Evolutionary conservation across 1,140 invertebrate genomes (phyloP).

Genomic region (Zophobas atratus): DNA sequence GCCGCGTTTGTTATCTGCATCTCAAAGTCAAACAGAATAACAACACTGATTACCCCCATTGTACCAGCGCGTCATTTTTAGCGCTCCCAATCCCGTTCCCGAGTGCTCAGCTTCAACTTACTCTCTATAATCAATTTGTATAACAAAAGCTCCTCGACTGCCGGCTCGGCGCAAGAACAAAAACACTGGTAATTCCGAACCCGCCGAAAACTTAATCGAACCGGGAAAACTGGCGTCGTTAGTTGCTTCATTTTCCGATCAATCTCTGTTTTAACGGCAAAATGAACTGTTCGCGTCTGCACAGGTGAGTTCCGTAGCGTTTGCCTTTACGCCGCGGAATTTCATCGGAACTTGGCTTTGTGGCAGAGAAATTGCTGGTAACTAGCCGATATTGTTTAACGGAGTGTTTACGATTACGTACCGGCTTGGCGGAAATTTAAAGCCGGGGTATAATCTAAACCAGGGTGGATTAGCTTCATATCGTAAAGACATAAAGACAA

Average conservation of each 20-base stretch:
- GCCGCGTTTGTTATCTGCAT: slow-evolving; percentile 23
- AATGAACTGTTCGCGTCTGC: slow-evolving; percentile 7
- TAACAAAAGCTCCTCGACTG: slow-evolving; percentile 32
- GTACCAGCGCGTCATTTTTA: slow-evolving; percentile 22
- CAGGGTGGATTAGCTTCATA: background rate
- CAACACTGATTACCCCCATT: slow-evolving; percentile 29
- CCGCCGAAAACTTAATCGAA: slow-evolving; percentile 31
- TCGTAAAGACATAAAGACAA: too few species aligned
- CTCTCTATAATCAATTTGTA: slow-evolving; percentile 31
- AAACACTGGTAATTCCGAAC: slow-evolving; percentile 26
- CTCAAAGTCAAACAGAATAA: slow-evolving; percentile 30
- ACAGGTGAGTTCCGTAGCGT: background rate
- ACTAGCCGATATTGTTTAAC: slow-evolving; percentile 30
- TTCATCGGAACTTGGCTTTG: slow-evolving; percentile 28
- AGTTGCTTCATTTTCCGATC: slow-evolving; percentile 28
- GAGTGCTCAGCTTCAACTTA: slow-evolving; percentile 14
- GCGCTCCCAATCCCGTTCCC: slow-evolving; percentile 3
- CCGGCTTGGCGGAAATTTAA: background rate
- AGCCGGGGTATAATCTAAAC: background rate
- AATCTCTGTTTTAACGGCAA: slow-evolving; percentile 24
- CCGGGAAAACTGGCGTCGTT: slow-evolving; percentile 26
- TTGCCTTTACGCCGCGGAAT: background rate
- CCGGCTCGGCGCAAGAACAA: slow-evolving; percentile 19
- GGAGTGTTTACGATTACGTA: slow-evolving; percentile 24
- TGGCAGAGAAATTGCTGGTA: slow-evolving; percentile 17